Base-by-base conservation (phyloP, 2,888 invertebrate genomes). In the Tortricodes alternella region DNA sequence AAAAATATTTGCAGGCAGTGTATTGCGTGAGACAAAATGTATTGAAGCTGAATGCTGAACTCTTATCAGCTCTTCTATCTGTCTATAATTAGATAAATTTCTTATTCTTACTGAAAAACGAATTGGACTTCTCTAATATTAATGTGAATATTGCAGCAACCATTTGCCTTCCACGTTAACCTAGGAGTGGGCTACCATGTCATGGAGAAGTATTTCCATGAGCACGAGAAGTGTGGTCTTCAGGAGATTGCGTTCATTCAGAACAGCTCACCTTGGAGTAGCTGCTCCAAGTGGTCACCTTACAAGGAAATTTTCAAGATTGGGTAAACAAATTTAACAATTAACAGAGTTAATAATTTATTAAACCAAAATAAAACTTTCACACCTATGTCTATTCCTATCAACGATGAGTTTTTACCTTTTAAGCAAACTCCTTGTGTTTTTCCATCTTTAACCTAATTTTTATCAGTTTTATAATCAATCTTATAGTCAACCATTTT, bases 181-280 rank as follows among this genome's bases (percentile, higher is more conserved):
- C 64, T 83, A 2, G 91, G 92, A 1, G 78, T 88, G 3, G 92
- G 92, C 0, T 94, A 94, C 71, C 91, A 92, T 71, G 65, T 93
- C 1, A 89, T 94, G 3, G 90, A 92, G 50, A 91, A 92, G 64
- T 92, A 92, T 9, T 95, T 93, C 72, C 82, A 84, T 16, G 95
- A 95, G 67, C 91, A 91, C 58, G 94, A 95, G 71, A 95, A 95
- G 70, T 95, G 95, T 72, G 93, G 92, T 0, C 79, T 95, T 6
- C 91, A 91, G 53, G 94, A 94, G 71, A 93, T 95, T 38, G 80
- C 80, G 29, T 92, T 79, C 63, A 71, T 93, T 8, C 88, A 91
- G 64, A 86, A 89, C 0, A 80, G 83, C 0, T 89, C 89, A 68
- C 91, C 93, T 0, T 93, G 91, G 89, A 68, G 91, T 21, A 89